Evolutionary conservation across 2,888 invertebrate species (phyloP).

Genomic region (Dastarcus helophoroides): DNA sequence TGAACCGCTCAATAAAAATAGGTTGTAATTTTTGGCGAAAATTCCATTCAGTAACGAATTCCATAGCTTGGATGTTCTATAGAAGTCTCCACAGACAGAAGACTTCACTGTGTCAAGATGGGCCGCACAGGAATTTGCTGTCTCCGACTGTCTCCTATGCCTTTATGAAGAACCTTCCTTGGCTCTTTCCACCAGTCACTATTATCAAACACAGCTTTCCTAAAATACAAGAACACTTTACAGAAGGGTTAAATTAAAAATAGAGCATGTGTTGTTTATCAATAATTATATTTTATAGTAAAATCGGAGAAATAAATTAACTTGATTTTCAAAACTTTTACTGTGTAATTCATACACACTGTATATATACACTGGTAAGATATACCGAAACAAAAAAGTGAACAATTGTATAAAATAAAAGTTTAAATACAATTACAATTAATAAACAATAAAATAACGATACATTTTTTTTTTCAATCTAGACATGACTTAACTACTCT

Average conservation of each 20-base stretch:
- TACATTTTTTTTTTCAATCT: constrained; percentile 34
- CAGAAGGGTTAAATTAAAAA: background rate
- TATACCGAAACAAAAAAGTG: constrained; percentile 31
- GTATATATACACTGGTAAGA: constrained; percentile 36
- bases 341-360: constrained; percentile 35
- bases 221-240: no score
- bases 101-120: no score
- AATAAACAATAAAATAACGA: constrained; percentile 38
- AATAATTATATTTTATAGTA: constrained; percentile 21
- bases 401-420: constrained; percentile 37
- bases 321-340: constrained; percentile 31
- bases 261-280: background rate
- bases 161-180: no score
- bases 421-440: constrained; percentile 37
- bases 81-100: no score
- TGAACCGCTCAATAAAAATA: no score
- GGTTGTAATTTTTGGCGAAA: no score
- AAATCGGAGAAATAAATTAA: constrained; percentile 28
- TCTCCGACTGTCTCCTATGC: no score
- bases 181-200: no score
- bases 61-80: no score
- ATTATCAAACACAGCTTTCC: no score
- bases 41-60: no score
- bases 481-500: constrained; percentile 38
- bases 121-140: no score